Evolutionary conservation across 1,140 invertebrate genomes (phyloP), one percentile per base, ranked within the genome.

Genomic region (Drosophila pseudoananassae): DNA sequence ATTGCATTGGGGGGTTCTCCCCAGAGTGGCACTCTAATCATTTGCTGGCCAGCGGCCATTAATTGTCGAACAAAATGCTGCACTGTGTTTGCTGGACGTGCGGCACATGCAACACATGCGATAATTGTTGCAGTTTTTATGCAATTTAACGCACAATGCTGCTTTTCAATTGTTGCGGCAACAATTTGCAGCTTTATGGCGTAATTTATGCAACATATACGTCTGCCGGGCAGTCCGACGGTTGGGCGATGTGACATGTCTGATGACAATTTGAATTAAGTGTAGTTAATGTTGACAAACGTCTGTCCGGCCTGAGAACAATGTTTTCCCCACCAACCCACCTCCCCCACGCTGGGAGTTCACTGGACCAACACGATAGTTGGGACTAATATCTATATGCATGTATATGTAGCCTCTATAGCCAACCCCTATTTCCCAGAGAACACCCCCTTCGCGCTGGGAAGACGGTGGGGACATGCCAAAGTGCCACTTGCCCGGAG

Each of bases 241-340:
- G 38, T 31, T 55, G 50, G 40, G n/a, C 20, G 50, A 55, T 55
- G 63, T 52, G 58, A 68, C 49, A 69, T 55, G 31, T 38, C 63
- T 60, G 68, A 60, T 84, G 80, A 78, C 80, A 84, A 76, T 84
- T 84, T 79, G 80, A 84, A 84, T 84, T 84, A 84, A 84, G 80
- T 79, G 80, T 84, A 84, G 71, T 84, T 84, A 84, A 84, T 84
- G 80, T 79, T 84, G 76, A 84, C 80, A 83, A 78, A 78, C 79
- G 80, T 70, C 61, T 55, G 61, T 55, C 56, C 53, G 50, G 55
- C 52, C 57, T 14, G 74, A 36, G 55, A 81, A 49, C 59, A 70
- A 54, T 58, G 69, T 31, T 36, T 57, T 20, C 43, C 43, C 9
- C 8, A 4, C 9, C 8, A 4, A 4, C 68, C 33, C 53, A 78